Percentiles rank a stretch among this genome's conserved stretches.
Evolutionary conservation across 2,113 vertebrate genomes (phyloP).

Genomic region (Anolis carolinensis): DNA sequence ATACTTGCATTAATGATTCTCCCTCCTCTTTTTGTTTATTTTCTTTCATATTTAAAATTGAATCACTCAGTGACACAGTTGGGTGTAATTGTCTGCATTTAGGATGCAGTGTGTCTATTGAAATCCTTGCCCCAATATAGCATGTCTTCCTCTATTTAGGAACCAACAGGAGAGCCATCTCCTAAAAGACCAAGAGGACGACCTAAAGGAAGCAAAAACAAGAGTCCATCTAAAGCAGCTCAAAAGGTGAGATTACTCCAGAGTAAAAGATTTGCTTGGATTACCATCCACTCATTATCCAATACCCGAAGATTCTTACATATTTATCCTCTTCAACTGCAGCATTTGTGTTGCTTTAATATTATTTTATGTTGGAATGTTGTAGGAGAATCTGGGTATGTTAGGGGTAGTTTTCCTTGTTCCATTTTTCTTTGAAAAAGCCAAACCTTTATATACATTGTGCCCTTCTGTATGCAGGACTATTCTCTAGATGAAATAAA

Average conservation of each 20-base stretch:
- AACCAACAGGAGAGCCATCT: conserved; percentile 91
- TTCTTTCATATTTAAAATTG: conserved; percentile 53
- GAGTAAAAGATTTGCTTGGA: conserved; percentile 30
- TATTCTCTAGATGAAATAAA: not conserved
- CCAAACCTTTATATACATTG: not conserved
- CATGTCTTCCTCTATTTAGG: conserved; percentile 80
- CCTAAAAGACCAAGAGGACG: conserved; percentile 96
- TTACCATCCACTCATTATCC: conserved; percentile 37
- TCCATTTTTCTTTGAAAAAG: no score
- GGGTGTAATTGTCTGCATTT: conserved; percentile 39
- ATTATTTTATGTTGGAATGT: conserved; percentile 35
- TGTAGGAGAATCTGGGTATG: conserved; percentile 3
- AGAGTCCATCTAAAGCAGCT: conserved; percentile 94
- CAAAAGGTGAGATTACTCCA: conserved; percentile 88
- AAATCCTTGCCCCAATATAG: conserved; percentile 71
- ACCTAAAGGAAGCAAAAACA: conserved; percentile 98
- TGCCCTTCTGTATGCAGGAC: not conserved
- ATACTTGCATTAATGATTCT: not conserved
- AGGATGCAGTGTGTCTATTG: conserved; percentile 36
- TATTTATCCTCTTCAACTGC: conserved; percentile 32
- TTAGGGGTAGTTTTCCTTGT: not conserved
- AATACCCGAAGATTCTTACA: conserved; percentile 24
- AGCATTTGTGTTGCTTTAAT: conserved; percentile 38
- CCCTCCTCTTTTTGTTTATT: conserved; percentile 10
- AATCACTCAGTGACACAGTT: conserved; percentile 43